Evolutionary conservation across 2,888 invertebrate genomes (phyloP), one percentile per base, ranked within the genome.

Genomic region (Xylophagus ater): DNA sequence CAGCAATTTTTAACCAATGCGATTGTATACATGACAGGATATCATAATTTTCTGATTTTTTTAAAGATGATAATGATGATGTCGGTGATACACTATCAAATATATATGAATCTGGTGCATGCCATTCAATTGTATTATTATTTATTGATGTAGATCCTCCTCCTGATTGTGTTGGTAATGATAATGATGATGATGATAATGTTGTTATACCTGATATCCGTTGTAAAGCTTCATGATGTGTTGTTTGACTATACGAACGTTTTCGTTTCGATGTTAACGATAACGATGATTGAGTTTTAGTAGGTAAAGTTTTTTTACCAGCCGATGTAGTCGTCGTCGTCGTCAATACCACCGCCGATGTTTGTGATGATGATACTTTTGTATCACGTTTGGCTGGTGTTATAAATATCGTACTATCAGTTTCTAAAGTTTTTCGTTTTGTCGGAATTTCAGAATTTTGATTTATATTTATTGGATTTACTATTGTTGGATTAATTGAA

Each of bases 171-270:
- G 46, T 12, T 7, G 43, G 42, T 32, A 36, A 28, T 19, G 65
- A 57, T 23, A 65, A 42, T 1, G 66, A 59, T 2, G 62, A 67
- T 8, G 46, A 37, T 55, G 59, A 15, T 3, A 47, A 49, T 7
- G 34, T 38, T 33, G 17, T 42, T n/a, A 26, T 42, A 53, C 49
- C 47, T 31, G 68, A 63, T 72, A 74, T 73, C 70, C 74, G 71
- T 51, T 74, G 73, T 38, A 74, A 51, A 0, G 72, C 69, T 54
- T 74, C 74, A 48, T 74, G 73, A 18, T 70, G 59, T 8, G 70
- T 45, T 28, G 45, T 47, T 47, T 50, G 48, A 42, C 47, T 50
- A 28, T 47, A 45, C 25, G 48, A 47, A 18, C 50, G 49, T 35
- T 43, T 39, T n/a, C 30, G 38, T 34, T 36, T 23, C 13, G 34